phyloP scores from a whole-genome alignment of 1,140 invertebrate genomes.

The Chironomus tepperi region DNA sequence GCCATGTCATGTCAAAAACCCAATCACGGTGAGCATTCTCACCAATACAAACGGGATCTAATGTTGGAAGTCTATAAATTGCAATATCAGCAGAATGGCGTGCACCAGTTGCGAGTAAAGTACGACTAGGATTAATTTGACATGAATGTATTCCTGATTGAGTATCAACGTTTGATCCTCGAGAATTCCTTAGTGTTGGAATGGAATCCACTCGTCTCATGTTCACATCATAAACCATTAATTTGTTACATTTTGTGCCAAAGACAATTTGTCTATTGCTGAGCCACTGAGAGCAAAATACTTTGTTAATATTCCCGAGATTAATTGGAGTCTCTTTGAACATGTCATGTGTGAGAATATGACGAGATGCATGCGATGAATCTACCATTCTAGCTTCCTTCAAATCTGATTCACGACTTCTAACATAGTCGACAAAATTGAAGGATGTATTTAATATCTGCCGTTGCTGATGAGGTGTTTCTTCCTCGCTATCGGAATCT shows the following conservation, averaged over 20 bases:
- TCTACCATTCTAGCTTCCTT: slow-evolving; percentile 63
- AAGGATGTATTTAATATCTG: slow-evolving; percentile 68
- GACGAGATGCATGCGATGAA: slow-evolving; percentile 68
- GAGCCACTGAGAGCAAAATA: slow-evolving; percentile 94
- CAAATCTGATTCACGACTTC: slow-evolving; percentile 61
- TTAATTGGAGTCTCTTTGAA: slow-evolving; percentile 74
- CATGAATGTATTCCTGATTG: slow-evolving; percentile 89
- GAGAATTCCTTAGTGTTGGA: slow-evolving; percentile 60
- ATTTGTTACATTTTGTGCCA: slow-evolving; percentile 94
- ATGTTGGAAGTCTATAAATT: slow-evolving; percentile 82
- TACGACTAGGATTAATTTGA: slow-evolving; percentile 87
- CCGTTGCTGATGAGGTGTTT: slow-evolving; percentile 57
- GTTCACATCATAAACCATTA: slow-evolving; percentile 76
- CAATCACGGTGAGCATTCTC: slow-evolving; percentile 87
- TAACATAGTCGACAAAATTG: slow-evolving; percentile 77
- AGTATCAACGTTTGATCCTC: slow-evolving; percentile 46
- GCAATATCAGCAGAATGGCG: slow-evolving; percentile 88
- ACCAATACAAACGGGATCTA: slow-evolving; percentile 91
- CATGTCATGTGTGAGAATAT: slow-evolving; percentile 81
- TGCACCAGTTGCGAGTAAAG: slow-evolving; percentile 84
- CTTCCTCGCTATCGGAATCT: slow-evolving; percentile 74
- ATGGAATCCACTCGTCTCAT: slow-evolving; percentile 75
- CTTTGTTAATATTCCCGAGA: slow-evolving; percentile 85
- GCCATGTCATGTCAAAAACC: slow-evolving; percentile 93
- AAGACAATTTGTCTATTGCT: slow-evolving; percentile 90